These are phyloP conservation scores for Oscarella lobularis DNA, from an alignment of 37 sponge, comb jelly and placozoan genomes.

Conservation along the genomic window DNA sequence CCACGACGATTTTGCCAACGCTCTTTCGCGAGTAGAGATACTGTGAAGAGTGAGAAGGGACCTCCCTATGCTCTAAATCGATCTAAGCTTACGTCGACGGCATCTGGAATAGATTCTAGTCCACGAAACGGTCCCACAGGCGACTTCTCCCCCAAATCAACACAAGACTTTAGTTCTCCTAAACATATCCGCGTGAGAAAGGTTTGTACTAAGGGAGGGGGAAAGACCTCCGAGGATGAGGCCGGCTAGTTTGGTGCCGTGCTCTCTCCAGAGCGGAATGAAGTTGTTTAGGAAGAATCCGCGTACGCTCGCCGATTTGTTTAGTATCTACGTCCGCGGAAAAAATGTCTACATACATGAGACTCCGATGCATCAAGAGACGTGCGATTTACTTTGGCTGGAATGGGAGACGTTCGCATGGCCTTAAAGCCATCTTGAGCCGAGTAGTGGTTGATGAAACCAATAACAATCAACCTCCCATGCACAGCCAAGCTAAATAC, in stretches of 20 bases:
- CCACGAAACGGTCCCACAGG: constrained; percentile 25
- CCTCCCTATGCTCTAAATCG: constrained; percentile 1
- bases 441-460: constrained; percentile 40
- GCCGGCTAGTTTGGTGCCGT: constrained; percentile 18
- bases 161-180: constrained; percentile 27
- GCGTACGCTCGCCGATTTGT: constrained; percentile 57
- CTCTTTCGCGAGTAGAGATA: constrained; percentile 44
- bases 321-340: constrained; percentile 30
- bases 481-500: constrained; percentile 26
- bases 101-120: constrained; percentile 41
- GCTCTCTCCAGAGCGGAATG: constrained; percentile 6
- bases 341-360: no score
- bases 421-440: background rate
- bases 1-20: constrained; percentile 54
- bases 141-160: constrained; percentile 28
- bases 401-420: constrained; percentile 11
- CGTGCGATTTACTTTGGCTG: background rate
- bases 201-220: no score
- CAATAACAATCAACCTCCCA: constrained; percentile 54
- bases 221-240: no score
- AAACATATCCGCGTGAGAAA: no score
- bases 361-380: background rate
- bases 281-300: constrained; percentile 50
- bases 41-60: background rate
- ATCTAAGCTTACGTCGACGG: constrained; percentile 20